Evolutionary conservation across 2,888 invertebrate genomes (phyloP).

Genomic region (Hofmannophila pseudospretella): DNA sequence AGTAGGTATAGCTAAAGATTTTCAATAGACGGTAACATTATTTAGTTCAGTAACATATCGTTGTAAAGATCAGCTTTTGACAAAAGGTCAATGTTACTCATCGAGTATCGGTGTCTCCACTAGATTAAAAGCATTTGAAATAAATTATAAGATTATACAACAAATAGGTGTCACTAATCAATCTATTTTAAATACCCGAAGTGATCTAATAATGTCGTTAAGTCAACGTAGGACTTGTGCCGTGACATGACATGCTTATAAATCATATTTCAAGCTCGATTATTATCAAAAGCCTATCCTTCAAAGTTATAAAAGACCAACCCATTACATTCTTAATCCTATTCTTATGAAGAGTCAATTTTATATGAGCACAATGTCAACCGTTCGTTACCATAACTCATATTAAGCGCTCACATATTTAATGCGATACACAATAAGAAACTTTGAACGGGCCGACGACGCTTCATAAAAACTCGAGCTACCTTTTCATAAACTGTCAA

Average conservation of each 20-base stretch:
- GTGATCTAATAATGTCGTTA: constrained; percentile 39
- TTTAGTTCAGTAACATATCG: too few relatives aligned
- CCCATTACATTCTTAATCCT: constrained; percentile 64
- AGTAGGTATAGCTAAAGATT: too few relatives aligned
- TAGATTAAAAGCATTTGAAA: too few relatives aligned
- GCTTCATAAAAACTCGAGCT: constrained; percentile 48
- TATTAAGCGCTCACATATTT: constrained; percentile 58
- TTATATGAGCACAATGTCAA: constrained; percentile 62
- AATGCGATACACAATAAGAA: constrained; percentile 44
- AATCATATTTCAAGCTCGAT: constrained; percentile 67
- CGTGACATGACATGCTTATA: constrained; percentile 49
- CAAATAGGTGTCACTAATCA: constrained; percentile 41
- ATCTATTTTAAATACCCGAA: constrained; percentile 37
- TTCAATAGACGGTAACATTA: too few relatives aligned
- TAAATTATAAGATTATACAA: constrained; percentile 45
- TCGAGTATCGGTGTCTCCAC: too few relatives aligned
- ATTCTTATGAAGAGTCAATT: constrained; percentile 66
- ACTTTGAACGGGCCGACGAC: constrained; percentile 41
- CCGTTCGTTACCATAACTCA: constrained; percentile 60
- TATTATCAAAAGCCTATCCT: constrained; percentile 62
- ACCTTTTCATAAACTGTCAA: constrained; percentile 57
- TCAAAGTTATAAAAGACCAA: constrained; percentile 48
- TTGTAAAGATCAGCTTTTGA: too few relatives aligned
- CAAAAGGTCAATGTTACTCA: not conserved
- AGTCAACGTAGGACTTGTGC: constrained; percentile 26